Conservation (phyloP, 2,888 invertebrate genomes). For the Drosophila nr. fundita region DNA sequence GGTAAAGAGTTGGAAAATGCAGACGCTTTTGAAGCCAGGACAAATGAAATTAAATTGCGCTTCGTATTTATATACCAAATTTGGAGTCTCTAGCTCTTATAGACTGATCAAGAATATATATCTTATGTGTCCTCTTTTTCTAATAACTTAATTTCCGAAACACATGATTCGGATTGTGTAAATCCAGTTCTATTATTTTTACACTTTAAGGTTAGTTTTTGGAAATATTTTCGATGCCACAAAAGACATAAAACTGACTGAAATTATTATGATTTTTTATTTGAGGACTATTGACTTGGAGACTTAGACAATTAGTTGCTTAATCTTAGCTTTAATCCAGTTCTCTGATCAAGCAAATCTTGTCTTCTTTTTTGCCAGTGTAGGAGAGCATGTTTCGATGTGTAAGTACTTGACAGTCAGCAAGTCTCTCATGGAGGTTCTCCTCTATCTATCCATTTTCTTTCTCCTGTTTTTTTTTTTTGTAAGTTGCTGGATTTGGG, state of each 20-base stretch:
- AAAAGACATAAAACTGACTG: too few species aligned
- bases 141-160: too few species aligned
- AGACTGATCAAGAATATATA: neutral
- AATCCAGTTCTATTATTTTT: too few species aligned
- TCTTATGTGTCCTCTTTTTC: neutral
- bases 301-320: neutral
- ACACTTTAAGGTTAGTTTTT: too few species aligned
- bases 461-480: neutral
- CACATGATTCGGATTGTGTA: too few species aligned
- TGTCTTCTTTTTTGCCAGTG: neutral
- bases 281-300: neutral
- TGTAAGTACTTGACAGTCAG: constrained; percentile 55
- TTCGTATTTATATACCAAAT: neutral
- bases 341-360: neutral
- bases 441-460: neutral
- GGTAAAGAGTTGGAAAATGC: constrained; percentile 30
- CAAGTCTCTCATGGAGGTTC: constrained; percentile 24
- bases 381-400: constrained; percentile 27
- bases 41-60: neutral
- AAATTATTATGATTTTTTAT: neutral
- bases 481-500: constrained; percentile 55
- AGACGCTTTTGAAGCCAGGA: neutral
- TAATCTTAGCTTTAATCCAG: neutral
- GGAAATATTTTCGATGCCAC: too few species aligned
- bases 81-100: neutral